Base-by-base conservation (phyloP, 2,888 invertebrate genomes). In the Galerucella nymphaeae region DNA sequence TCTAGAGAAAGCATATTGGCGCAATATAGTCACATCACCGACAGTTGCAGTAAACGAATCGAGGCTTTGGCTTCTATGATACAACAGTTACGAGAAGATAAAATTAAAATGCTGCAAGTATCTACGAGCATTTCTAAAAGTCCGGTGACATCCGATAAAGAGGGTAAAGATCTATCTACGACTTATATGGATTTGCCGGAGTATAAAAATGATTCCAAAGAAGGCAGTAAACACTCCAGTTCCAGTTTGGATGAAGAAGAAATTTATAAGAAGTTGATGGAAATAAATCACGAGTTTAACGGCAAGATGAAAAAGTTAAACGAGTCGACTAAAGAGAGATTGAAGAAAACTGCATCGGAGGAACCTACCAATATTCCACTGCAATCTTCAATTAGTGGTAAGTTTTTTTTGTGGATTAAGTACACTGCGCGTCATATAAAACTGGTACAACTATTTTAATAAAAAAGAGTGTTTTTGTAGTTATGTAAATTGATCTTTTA, bases 11-110 rank as follows among this genome's bases (percentile, higher is more conserved):
- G 71, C 5, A 48, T 79, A 10, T 48, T 75, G 23, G 74, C 64
- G 8, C 79, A 88, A 59, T 90, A 89, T 71, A 86, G 89, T 0
- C 85, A 89, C 75, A 85, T 90, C 14, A 89, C 90, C 0, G 88
- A 88, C 59, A 87, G 86, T 59, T 90, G 89, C 69, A 87, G 87
- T 0, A 87, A 90, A 75, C 87, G 90, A 72, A 91, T 91, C 61
- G 87, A 88, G 2, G 88, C 89, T 71, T 81, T 91, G 8, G 87
- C 89, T 0, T 87, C 88, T 11, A 87, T 90, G 79, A 90, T 91
- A 14, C 86, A 88, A n/a, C 87, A 88, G 80, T 88, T 91, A 8
- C 87, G 91, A n/a, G 85, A 87, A 67, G 91, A 91, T 79, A 89
- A 89, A 75, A 85, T 87, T 61, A 85, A 87, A 59, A 84, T 90